Base-by-base conservation (phyloP, 2,797 vertebrate species). In the Loris lydekkerianus region DNA sequence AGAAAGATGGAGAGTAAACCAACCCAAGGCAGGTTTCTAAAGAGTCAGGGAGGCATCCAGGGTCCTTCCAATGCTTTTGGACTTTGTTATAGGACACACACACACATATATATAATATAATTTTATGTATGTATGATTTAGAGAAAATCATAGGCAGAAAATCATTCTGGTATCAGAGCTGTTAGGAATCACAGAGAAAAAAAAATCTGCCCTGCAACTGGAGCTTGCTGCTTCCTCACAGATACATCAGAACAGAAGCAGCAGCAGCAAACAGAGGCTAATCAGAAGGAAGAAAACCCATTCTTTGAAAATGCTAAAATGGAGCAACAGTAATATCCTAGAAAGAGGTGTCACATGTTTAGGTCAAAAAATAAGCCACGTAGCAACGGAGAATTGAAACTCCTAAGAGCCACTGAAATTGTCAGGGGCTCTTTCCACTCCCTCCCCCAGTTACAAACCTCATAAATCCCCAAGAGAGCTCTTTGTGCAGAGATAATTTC, bases 141-240 rank as follows among this genome's bases (percentile, higher is more conserved):
- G 89, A 21, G 80, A 97, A 98, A 97, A 27, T 2, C 96, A 97
- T 20, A 96, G 92, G 97, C 97, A 98, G 97, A 98, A 98, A 98
- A 97, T 97, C 94, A 91, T 97, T 98, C 89, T 85, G 40, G 95
- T 95, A 34, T 96, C 95, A 98, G 97, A 84, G 89, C 92, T 77
- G 70, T 96, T 97, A 97, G 84, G 84, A 97, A 56, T 96, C 86
- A 91, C 31, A 78, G 40, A 94, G 15, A 67, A 95, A 84, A 78
- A 31, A 31, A 80, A 60, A 31, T 3, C 17, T 37, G 27, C 13
- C 92, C 87, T 60, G 53, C 87, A 29, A 95, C 88, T 86, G 89
- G 77, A 49, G 65, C 65, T 20, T 4, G 14, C 46, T 95, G 40
- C 88, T 97, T 69, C 10, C 75, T 80, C 82, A 60, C 76, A 97